A percentile compares a stretch with the other conserved stretches of the same genome.
phyloP scores from a whole-genome alignment of 2,113 vertebrate species.

The Malurus alboscapulatus region DNA sequence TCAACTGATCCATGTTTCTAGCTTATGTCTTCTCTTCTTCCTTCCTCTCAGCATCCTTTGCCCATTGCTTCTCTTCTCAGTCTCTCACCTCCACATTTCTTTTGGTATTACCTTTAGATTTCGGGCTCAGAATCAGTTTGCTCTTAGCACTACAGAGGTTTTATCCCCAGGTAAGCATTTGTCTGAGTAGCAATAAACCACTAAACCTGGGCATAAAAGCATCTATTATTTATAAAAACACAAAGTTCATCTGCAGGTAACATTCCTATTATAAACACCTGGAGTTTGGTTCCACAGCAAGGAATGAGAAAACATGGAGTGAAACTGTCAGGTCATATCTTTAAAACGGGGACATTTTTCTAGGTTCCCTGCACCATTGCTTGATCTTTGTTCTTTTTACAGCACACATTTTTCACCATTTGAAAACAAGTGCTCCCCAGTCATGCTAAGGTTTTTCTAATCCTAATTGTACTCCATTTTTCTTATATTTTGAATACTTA shows the following conservation, averaged over 20 bases:
- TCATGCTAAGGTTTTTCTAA: background rate
- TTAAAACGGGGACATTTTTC: background rate
- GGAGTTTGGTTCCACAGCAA: background rate
- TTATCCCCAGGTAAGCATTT: background rate
- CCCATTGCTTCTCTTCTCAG: background rate
- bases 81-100: background rate
- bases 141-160: background rate
- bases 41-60: background rate
- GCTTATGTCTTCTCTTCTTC: background rate
- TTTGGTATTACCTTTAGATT: background rate
- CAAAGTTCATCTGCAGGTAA: background rate
- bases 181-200: background rate
- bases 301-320: background rate
- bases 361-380: background rate
- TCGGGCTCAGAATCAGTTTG: background rate
- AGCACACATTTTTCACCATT: background rate
- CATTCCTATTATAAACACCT: background rate
- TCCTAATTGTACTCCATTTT: background rate
- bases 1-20: background rate
- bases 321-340: background rate
- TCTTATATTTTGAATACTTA: background rate
- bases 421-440: background rate
- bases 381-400: background rate
- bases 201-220: background rate
- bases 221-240: constrained; percentile 5